phyloP scores from a whole-genome alignment of 2,888 invertebrate genomes.

The Sialis lutaria region DNA sequence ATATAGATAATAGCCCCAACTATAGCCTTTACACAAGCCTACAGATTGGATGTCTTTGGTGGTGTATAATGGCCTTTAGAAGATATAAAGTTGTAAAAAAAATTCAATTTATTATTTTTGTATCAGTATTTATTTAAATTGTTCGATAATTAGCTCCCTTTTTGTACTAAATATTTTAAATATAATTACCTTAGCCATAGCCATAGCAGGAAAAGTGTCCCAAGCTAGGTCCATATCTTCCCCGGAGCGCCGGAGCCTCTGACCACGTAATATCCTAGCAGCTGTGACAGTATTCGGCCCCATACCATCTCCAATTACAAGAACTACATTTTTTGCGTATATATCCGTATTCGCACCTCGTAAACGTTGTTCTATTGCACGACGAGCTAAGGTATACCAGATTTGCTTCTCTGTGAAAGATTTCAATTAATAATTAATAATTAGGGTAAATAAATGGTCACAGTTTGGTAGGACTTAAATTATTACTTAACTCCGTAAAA shows the following conservation, averaged over 20 bases:
- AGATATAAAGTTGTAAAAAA: too few species aligned
- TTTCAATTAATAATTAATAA: not conserved
- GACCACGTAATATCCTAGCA: conserved; percentile 48
- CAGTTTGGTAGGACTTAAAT: too few species aligned
- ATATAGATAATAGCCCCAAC: too few species aligned
- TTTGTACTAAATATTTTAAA: too few species aligned
- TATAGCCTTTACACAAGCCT: too few species aligned
- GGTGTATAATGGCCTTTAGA: too few species aligned
- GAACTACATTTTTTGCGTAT: conserved; percentile 38
- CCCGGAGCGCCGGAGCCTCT: conserved; percentile 35
- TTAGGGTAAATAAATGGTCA: not conserved
- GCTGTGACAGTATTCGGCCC: conserved; percentile 54
- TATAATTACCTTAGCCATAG: conserved; percentile 41
- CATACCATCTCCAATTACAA: conserved; percentile 68
- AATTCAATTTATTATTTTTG: too few species aligned
- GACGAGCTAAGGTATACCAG: conserved; percentile 1
- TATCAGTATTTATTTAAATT: too few species aligned
- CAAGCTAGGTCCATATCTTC: conserved; percentile 49
- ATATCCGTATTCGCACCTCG: not conserved
- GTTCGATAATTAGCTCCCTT: too few species aligned
- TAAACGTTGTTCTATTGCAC: conserved; percentile 2
- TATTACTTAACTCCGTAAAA: too few species aligned
- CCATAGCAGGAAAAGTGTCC: conserved; percentile 54
- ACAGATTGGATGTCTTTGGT: too few species aligned
- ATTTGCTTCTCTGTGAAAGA: not conserved